Evolutionary conservation across 2,888 invertebrate genomes (phyloP), one percentile per base, ranked within the genome.

Genomic region (Melieria picta): DNA sequence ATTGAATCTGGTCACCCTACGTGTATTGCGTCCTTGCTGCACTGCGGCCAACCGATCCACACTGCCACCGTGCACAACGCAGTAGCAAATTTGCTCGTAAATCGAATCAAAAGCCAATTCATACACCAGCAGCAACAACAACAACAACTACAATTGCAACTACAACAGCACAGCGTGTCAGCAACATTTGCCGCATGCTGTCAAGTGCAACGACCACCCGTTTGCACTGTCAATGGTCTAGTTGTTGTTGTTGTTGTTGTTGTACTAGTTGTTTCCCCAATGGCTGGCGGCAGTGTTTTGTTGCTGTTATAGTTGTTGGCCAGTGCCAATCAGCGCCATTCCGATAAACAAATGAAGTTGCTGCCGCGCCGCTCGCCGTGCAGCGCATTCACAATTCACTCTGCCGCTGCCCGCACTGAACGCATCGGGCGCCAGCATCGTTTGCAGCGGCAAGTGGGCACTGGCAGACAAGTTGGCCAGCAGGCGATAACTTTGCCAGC

Each of bases 41-140:
- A 30, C 30, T 30, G 30, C 30, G 2, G 30, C 30, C 30, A 30
- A 30, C 2, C 30, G 30, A 30, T 30, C 30, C 30, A 30, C 30
- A 30, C 30, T 30, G 30, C 30, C 30, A 30, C 30, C 30, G 30
- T 30, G 30, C 30, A 30, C 30, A 30, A 30, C 30, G 30, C 30
- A 30, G 30, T 30, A 30, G 30, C 30, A 30, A 30, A 30, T 30
- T 30, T 30, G 30, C 30, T 30, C 30, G 30, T 30, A 82, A 81
- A 83, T 81, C 82, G 82, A 83, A 81, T 79, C 78, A 80, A 77
- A 80, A 79, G 79, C 81, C 79, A 81, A 82, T 82, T 79, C 61
- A 81, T 77, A 77, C 80, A 13, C n/a, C 45, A 60, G 52, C 65
- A 65, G 45, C 71, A 61, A n/a, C 30, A 10, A 56, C 43, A 65